Evolutionary conservation across 1,140 invertebrate species (phyloP), one percentile per base, ranked within the genome.

Genomic region (Teleogryllus occipitalis): DNA sequence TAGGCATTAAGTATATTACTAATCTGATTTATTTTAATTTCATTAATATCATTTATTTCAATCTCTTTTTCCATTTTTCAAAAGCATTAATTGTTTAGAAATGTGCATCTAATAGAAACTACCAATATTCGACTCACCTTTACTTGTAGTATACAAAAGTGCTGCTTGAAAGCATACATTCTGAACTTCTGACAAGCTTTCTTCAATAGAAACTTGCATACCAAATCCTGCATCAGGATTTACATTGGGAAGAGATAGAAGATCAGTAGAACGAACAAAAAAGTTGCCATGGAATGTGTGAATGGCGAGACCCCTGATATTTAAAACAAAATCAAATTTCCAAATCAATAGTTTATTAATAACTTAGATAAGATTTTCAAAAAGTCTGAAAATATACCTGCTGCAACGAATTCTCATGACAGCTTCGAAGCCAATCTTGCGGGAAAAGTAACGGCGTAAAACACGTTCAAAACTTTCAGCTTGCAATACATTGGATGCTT

Each of bases 251-350:
- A 99, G 87, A 54, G 96, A 97, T 22, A 99, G 87, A 21, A 99
- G 88, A 88, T 99, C 98, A 7, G 97, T 98, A 0, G 98, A 99
- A 22, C 98, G 90, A 65, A 99, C 98, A 88, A 99, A 99, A 89
- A 99, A 99, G 86, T 99, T 99, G 12, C 98, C 98, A 88, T 99
- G 97, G 90, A 99, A 99, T 82, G 97, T 97, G 85, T 99, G 97
- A 82, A 99, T 97, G 49, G 94, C 90, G 74, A 99, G 87, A 21
- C 98, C 96, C 86, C 93, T 91, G 83, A 6, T 83, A 83, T 80
- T 82, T 80, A 75, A 75, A n/a, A 47, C 65, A 27, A 46, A 49
- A 74, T 7, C 73, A 79, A 46, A 10, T 8, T 21, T 22, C 48
- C 8, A 8, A 49, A 39, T n/a, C 0, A n/a, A 39, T 78, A 5